Base-by-base conservation (phyloP, 2,888 invertebrate species). In the Latrodectus hesperus region DNA sequence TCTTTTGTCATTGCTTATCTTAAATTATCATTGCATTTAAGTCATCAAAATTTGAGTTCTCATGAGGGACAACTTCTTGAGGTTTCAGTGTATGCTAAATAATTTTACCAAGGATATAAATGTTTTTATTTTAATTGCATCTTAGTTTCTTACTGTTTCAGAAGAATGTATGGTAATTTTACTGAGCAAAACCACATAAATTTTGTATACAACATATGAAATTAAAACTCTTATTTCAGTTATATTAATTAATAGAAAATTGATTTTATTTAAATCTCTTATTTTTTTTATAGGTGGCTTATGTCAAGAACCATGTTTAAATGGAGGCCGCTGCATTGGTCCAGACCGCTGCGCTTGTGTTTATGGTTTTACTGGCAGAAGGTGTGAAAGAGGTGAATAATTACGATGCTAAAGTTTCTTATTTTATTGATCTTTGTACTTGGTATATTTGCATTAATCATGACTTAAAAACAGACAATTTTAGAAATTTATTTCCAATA, bases 301-400 rank as follows among this genome's bases (percentile, higher is more conserved):
- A 84, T 97, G 97, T 91, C 93, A 94, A 75, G 95, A 95, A 91
- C 95, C 95, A 0, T 97, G 97, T 91, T 93, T 95, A 90, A 97
- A 97, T 92, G 96, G 96, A 49, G 97, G 97, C 0, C 94, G 96
- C 88, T 97, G 97, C 91, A 96, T 96, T 89, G 96, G 96, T 2
- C 96, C 96, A 0, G 96, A 96, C 92, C 93, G 96, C 82, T 97
- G 97, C 91, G 96, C 96, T 9, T 97, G 97, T 92, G 94, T 96
- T 90, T 96, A 96, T 92, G 97, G 97, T 0, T 96, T 95, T 91
- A 96, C 96, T 2, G 97, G 97, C 65, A 94, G 95, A 88, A 94
- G 95, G 88, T 97, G 97, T 91, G 96, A 97, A 93, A 95, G 95
- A 91, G 96, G 95, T 95, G 92, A 91, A 17, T 53, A 72, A 86